Conservation (phyloP, 2,797 vertebrate genomes). For the Squalus acanthias region DNA sequence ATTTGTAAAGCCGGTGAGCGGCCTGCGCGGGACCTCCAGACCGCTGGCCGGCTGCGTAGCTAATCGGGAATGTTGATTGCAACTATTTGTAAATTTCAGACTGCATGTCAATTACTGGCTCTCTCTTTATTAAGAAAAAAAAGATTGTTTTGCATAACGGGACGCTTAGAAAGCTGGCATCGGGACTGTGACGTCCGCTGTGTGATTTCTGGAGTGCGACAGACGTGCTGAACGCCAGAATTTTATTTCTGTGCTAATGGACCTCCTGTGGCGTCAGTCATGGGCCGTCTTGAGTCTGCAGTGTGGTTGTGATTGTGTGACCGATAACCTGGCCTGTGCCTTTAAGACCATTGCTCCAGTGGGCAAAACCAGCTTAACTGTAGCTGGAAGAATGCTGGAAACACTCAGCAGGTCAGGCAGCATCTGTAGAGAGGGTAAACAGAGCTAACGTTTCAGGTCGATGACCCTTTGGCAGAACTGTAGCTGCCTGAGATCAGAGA, state of each 20-base stretch:
- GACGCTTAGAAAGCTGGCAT: background rate
- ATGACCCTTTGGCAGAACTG: no score
- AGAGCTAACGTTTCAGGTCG: no score
- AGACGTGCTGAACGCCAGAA: background rate
- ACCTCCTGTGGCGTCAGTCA: background rate
- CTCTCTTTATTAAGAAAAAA: background rate
- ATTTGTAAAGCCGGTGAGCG: no score
- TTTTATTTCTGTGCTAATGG: background rate
- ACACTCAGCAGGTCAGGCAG: no score
- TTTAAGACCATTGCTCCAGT: background rate
- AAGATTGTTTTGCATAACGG: background rate
- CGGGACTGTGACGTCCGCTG: background rate
- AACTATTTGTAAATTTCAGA: no score
- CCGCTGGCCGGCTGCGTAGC: no score
- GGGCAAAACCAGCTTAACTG: background rate
- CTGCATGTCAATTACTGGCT: background rate
- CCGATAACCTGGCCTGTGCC: background rate
- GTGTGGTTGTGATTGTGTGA: background rate
- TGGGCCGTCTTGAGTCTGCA: background rate
- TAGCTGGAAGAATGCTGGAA: no score
- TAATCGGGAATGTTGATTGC: no score
- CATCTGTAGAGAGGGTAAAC: no score
- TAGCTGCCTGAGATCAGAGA: no score
- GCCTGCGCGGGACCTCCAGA: no score
- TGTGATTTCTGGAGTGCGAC: background rate